phyloP scores from a whole-genome alignment of 2,113 vertebrate genomes.

The Symphodus melops region DNA sequence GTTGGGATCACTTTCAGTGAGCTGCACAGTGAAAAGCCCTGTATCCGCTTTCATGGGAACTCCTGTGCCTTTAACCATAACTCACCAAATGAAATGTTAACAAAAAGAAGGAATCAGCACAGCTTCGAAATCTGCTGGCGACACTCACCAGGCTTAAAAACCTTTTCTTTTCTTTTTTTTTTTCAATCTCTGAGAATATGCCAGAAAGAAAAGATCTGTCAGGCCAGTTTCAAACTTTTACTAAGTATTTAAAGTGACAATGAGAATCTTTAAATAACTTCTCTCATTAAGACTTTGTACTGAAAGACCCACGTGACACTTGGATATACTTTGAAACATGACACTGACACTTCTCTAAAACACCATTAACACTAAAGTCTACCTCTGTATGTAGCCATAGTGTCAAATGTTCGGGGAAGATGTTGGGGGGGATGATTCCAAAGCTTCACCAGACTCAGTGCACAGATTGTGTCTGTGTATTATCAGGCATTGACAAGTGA shows the following conservation, averaged over 20 bases:
- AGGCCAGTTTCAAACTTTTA: too few relatives aligned
- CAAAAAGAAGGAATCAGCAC: constrained; percentile 14
- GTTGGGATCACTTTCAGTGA: constrained; percentile 64
- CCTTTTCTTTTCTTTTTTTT: too few relatives aligned
- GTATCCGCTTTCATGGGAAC: constrained; percentile 82
- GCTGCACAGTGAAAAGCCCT: constrained; percentile 68
- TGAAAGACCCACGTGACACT: constrained; percentile 48
- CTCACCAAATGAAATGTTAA: constrained; percentile 23
- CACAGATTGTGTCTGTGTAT: neutral
- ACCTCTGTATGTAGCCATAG: neutral
- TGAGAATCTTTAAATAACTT: neutral
- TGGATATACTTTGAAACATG: constrained; percentile 10
- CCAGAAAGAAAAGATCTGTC: too few relatives aligned
- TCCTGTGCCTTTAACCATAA: constrained; percentile 47
- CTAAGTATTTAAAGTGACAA: neutral
- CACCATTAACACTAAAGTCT: neutral
- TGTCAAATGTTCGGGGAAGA: neutral
- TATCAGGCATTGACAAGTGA: neutral
- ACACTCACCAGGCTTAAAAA: neutral
- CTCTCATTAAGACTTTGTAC: neutral
- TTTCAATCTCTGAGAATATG: too few relatives aligned
- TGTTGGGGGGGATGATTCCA: neutral
- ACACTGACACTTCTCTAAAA: constrained; percentile 9
- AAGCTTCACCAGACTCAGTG: neutral
- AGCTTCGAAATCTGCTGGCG: neutral